Base-by-base conservation (phyloP, 2,888 invertebrate genomes). In the Drosophila aldrichi region DNA sequence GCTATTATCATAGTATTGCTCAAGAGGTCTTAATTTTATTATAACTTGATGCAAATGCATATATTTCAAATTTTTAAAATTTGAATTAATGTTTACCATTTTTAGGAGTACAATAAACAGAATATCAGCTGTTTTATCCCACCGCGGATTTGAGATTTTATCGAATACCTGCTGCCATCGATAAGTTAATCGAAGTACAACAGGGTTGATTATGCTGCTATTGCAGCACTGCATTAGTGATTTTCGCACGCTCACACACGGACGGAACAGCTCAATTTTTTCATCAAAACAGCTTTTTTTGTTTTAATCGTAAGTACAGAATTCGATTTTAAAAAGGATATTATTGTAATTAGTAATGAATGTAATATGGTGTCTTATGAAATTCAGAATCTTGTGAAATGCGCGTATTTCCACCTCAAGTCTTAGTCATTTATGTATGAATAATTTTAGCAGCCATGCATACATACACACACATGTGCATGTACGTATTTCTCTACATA, bases 291-390 rank as follows among this genome's bases (percentile, higher is more conserved):
- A 86, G 84, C 89, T 92, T 92, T 91, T 92, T 92, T 92, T 92
- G 92, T 92, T 92, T 92, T 92, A 92, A 92, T 87, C 91, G 92
- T 92, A 90, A 92, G 92, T 92, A 92, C 18, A 46, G n/a, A 44
- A 52, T 22, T 34, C 14, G 58, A 48, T 49, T 44, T 16, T n/a
- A 44, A 3, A 25, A 49, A 41, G 16, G 14, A n/a, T 56, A n/a
- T 8, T 22, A 16, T 32, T 2, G 9, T 32, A 32, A 40, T 25
- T 25, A 20, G 20, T 22, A 41, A 18, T 18, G 41, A 14, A 18
- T 41, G 3, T 22, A n/a, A 6, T 32, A 12, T 32, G 29, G 29
- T 6, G n/a, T 3, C 16, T 32, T 1, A 29, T 9, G 0, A 12
- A 44, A 20, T 34, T 29, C 8, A 29, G 36, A 10, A 6, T 34